Percentiles rank a stretch among this genome's conserved stretches.
Evolutionary conservation across 2,888 invertebrate species (phyloP).

Genomic region (Aquatica leii): DNA sequence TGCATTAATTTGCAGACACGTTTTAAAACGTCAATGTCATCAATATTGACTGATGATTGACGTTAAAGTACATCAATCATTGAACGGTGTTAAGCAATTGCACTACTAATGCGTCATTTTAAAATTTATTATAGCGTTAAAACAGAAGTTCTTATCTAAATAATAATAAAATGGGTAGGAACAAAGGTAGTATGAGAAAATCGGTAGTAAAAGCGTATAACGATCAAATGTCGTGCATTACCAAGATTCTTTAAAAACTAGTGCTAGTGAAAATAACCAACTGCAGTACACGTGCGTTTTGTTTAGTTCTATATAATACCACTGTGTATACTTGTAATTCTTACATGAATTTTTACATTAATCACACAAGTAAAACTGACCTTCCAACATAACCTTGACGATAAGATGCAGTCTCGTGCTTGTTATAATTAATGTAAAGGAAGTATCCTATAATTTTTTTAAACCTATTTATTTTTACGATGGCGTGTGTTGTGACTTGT

Average conservation of each 20-base stretch:
- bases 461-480: slow-evolving; percentile 7
- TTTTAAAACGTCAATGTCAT: too few relatives aligned
- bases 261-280: slow-evolving; percentile 16
- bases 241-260: slow-evolving; percentile 17
- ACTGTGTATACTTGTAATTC: not conserved
- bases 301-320: not conserved
- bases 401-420: slow-evolving; percentile 24
- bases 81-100: not conserved
- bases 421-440: slow-evolving; percentile 7
- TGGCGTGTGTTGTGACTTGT: not conserved
- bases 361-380: slow-evolving; percentile 20
- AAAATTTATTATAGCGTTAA: too few relatives aligned
- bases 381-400: slow-evolving; percentile 16
- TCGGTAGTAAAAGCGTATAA: slow-evolving; percentile 23
- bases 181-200: slow-evolving; percentile 13
- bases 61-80: not conserved
- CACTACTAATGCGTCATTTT: not conserved
- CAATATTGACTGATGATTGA: not conserved
- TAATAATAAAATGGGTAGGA: not conserved
- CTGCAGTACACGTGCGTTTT: slow-evolving; percentile 21
- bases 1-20: too few relatives aligned
- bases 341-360: slow-evolving; percentile 5
- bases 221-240: slow-evolving; percentile 25
- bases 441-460: slow-evolving; percentile 9
- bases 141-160: not conserved